phyloP scores from a whole-genome alignment of 1,140 invertebrate species.

The Aphaenogaster rudis region DNA sequence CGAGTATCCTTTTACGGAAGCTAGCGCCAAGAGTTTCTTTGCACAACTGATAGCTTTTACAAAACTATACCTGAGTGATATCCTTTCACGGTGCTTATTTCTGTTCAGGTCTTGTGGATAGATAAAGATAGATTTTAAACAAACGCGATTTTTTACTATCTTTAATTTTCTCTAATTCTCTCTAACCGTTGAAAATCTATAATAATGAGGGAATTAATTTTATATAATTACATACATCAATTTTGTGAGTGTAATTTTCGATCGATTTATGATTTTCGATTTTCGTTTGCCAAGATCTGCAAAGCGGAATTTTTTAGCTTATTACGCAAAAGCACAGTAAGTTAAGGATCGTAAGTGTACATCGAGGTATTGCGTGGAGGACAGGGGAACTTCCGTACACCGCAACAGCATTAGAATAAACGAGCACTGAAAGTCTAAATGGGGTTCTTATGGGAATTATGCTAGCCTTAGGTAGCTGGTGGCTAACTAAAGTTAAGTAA shows the following conservation, averaged over 20 bases:
- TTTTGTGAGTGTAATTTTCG: conserved; percentile 28
- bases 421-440: conserved; percentile 68
- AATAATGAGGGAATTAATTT: neutral
- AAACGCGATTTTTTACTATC: conserved; percentile 6
- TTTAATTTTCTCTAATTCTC: neutral
- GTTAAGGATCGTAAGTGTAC: conserved; percentile 15
- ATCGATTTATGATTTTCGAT: conserved; percentile 20
- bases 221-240: neutral
- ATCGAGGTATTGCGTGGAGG: conserved; percentile 23
- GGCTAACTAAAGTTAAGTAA: conserved; percentile 62
- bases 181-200: neutral
- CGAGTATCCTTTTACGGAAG: conserved; percentile 11
- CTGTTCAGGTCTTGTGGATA: neutral
- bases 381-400: neutral
- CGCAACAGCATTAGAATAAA: conserved; percentile 58
- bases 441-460: conserved; percentile 69
- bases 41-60: conserved; percentile 11
- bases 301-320: conserved; percentile 42
- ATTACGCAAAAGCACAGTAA: neutral
- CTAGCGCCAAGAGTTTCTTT: conserved; percentile 15
- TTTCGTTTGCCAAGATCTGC: conserved; percentile 39
- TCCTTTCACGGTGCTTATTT: conserved; percentile 10
- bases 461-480: conserved; percentile 38
- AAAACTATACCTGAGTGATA: conserved; percentile 17
- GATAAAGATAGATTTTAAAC: conserved; percentile 11